phyloP scores from a whole-genome alignment of 2,113 vertebrate genomes.

The Glaucidium brasilianum region DNA sequence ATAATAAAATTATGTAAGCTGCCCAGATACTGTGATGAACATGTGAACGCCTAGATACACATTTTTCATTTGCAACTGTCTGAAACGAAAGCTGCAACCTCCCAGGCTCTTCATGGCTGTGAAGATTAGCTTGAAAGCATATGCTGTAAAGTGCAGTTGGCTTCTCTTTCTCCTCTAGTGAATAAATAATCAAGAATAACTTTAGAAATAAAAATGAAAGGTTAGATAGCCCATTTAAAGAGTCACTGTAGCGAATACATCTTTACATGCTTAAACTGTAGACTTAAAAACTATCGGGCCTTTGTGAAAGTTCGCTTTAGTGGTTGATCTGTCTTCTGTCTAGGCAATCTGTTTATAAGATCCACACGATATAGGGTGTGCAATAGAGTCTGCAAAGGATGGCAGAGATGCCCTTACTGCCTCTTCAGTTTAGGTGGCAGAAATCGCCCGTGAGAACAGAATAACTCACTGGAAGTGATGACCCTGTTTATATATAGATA shows the following conservation, averaged over 20 bases:
- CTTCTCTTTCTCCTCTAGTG: neutral
- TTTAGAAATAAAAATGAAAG: neutral
- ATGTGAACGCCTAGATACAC: neutral
- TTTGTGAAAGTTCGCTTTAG: neutral
- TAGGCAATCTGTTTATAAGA: neutral
- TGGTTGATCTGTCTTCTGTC: neutral
- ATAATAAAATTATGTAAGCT: slow-evolving; percentile 10
- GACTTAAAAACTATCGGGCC: neutral
- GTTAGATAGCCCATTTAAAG: neutral
- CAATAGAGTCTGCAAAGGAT: neutral
- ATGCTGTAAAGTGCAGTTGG: neutral
- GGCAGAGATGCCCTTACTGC: neutral
- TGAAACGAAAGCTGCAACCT: slow-evolving; percentile 5
- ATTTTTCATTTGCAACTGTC: neutral
- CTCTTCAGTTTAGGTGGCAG: neutral
- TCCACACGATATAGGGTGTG: fast-evolving
- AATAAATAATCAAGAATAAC: neutral
- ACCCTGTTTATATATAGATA: neutral
- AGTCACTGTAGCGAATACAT: neutral
- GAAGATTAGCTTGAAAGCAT: slow-evolving; percentile 3
- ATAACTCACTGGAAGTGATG: neutral
- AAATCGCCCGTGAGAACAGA: neutral
- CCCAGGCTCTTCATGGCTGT: neutral
- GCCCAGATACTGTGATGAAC: slow-evolving; percentile 11
- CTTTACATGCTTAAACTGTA: neutral